Conservation (phyloP, 2,888 invertebrate genomes). For the Plemyria rubiginata region DNA sequence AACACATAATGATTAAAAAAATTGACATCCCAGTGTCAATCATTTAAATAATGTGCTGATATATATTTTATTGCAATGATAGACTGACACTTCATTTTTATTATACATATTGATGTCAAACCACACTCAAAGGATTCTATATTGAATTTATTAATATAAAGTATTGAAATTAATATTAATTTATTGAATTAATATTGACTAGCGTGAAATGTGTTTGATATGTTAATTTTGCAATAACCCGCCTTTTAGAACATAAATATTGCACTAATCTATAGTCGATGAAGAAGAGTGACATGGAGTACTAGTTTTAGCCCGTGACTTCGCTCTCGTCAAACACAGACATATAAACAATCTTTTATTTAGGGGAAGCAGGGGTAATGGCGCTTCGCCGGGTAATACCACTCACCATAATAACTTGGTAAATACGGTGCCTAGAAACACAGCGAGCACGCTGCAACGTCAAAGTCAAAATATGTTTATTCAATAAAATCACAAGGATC, state of each 20-base stretch:
- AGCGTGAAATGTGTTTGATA: slow-evolving; percentile 26
- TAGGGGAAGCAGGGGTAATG: no score
- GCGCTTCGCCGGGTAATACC: no score
- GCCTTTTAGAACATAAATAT: slow-evolving; percentile 4
- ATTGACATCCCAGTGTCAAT: background rate
- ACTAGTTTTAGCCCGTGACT: no score
- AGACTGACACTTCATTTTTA: slow-evolving; percentile 13
- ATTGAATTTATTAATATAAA: slow-evolving; percentile 25
- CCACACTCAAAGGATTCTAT: slow-evolving; percentile 15
- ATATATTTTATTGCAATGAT: slow-evolving; percentile 15
- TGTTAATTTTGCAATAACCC: slow-evolving; percentile 20
- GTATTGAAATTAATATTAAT: slow-evolving; percentile 15
- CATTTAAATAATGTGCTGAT: background rate
- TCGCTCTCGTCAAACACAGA: no score
- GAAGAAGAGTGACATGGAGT: background rate
- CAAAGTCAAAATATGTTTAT: no score
- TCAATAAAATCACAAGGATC: no score
- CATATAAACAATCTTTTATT: no score
- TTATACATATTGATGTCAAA: slow-evolving; percentile 16
- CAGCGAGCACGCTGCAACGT: no score
- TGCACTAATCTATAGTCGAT: background rate
- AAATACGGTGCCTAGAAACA: no score
- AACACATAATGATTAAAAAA: background rate
- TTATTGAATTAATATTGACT: slow-evolving; percentile 14
- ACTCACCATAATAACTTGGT: no score